A percentile compares a stretch with the other conserved stretches of the same genome.
phyloP scores from a whole-genome alignment of 2,113 vertebrate species.

The Etheostoma cragini region DNA sequence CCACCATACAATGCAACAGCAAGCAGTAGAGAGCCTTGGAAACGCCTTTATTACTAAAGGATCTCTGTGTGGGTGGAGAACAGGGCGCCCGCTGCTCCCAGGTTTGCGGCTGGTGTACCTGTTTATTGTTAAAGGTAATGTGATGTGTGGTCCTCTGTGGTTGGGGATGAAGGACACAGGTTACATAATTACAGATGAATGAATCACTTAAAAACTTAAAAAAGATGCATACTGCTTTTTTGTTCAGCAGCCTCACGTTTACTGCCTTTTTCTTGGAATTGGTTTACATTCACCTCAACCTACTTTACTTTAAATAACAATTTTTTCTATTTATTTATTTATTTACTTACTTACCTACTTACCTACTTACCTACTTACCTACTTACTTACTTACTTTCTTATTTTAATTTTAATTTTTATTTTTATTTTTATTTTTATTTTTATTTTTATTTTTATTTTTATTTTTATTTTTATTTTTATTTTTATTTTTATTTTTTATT shows the following conservation, averaged over 20 bases:
- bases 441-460: too few relatives aligned
- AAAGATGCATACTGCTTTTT: background rate
- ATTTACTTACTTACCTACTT: too few relatives aligned
- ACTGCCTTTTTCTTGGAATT: background rate
- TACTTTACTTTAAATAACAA: background rate
- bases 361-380: too few relatives aligned
- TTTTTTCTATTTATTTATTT: too few relatives aligned
- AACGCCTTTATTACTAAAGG: conserved; percentile 51
- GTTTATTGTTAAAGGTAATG: conserved; percentile 31
- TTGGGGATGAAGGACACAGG: background rate
- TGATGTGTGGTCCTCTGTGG: background rate
- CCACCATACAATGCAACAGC: conserved; percentile 1
- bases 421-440: too few relatives aligned
- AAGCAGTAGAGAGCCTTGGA: conserved; percentile 3
- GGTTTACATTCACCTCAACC: background rate
- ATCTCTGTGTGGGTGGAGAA: conserved; percentile 53
- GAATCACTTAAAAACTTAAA: conserved; percentile 1
- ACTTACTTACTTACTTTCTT: too few relatives aligned
- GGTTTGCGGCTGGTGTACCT: conserved; percentile 30
- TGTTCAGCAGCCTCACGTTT: background rate
- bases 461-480: too few relatives aligned
- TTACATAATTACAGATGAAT: conserved; percentile 4
- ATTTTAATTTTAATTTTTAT: too few relatives aligned
- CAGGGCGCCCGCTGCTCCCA: conserved; percentile 31
- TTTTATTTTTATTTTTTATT: too few relatives aligned